Percentiles rank a stretch among this genome's conserved stretches.
Conservation (phyloP, 64 coral and sea anemone genomes). For the Anthopleura sola region DNA sequence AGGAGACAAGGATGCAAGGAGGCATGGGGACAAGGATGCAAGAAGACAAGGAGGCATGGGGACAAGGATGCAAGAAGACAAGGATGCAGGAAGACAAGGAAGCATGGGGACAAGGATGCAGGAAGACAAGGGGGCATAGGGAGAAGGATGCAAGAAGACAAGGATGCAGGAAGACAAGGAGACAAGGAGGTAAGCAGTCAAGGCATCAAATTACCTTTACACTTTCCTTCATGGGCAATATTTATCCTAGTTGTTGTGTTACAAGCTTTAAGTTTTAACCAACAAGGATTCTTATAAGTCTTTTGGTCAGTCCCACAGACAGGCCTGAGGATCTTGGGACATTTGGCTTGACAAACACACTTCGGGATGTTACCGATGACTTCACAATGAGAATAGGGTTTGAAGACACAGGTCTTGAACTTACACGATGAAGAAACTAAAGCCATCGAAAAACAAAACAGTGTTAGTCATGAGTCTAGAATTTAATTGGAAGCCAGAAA, state of each 20-base stretch:
- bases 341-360: slow-evolving; percentile 9
- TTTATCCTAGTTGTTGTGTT: background rate
- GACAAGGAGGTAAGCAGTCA: no score
- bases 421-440: background rate
- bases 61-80: no score
- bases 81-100: no score
- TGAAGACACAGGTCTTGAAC: background rate
- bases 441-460: background rate
- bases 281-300: slow-evolving; percentile 63
- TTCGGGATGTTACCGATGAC: background rate
- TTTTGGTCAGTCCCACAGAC: slow-evolving; percentile 68
- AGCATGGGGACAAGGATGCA: no score
- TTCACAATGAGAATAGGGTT: slow-evolving; percentile 11
- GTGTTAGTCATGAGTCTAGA: no score
- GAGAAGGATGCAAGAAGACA: no score
- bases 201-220: background rate
- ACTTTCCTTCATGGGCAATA: background rate
- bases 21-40: no score
- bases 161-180: no score
- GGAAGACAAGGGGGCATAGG: no score
- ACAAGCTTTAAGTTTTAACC: background rate
- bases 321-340: slow-evolving; percentile 34
- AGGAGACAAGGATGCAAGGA: no score
- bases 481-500: no score
- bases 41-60: no score